These are phyloP conservation scores for Sebastes matsubarae DNA, from an alignment of 2,797 vertebrate genomes.

Conservation along the genomic window DNA sequence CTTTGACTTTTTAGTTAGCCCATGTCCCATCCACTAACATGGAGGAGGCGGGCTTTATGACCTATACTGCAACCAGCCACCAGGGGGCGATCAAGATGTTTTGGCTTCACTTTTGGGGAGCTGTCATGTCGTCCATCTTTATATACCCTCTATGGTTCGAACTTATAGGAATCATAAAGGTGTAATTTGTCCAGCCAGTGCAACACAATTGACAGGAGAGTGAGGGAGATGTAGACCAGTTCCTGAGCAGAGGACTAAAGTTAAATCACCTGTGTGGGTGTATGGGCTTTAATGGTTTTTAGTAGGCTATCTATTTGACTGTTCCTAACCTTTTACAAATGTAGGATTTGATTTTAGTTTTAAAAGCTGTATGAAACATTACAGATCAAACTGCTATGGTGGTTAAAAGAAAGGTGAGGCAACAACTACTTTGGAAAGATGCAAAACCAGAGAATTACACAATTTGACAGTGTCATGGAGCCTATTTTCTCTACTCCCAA, in stretches of 20 bases:
- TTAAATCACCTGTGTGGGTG: background rate
- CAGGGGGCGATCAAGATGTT: no score
- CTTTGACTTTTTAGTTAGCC: no score
- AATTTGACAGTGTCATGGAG: background rate
- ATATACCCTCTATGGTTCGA: no score
- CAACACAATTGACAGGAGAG: background rate
- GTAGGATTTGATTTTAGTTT: background rate
- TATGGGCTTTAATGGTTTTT: background rate
- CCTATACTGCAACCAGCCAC: no score
- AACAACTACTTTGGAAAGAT: background rate
- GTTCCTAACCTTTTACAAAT: background rate
- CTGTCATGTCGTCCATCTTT: no score
- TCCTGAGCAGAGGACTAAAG: no score
- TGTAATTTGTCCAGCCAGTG: background rate
- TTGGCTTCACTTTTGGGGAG: no score
- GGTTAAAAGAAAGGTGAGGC: background rate
- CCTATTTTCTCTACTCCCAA: background rate
- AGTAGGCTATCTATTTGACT: background rate
- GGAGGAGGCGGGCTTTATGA: no score
- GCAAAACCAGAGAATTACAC: background rate
- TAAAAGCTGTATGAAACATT: background rate
- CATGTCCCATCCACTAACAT: no score
- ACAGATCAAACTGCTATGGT: background rate
- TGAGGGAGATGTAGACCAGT: background rate
- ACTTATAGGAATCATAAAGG: constrained; percentile 1